These are phyloP conservation scores for Anas platyrhynchos DNA, from an alignment of 2,113 vertebrate genomes.

Conservation along the genomic window DNA sequence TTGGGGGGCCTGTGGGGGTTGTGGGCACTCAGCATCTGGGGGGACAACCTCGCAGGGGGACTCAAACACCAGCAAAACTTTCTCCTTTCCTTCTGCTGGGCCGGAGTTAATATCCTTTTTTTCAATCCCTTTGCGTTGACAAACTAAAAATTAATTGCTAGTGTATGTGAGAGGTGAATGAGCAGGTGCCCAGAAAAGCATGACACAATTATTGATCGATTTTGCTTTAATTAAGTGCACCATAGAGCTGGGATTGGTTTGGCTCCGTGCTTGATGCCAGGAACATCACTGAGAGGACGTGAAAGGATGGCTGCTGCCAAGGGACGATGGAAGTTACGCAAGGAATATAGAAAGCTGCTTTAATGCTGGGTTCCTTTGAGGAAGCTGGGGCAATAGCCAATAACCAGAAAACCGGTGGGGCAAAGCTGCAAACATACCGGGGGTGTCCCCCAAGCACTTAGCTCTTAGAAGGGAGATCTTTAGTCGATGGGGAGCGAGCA, in stretches of 20 bases:
- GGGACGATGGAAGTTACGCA: constrained; percentile 42
- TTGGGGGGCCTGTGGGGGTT: not conserved
- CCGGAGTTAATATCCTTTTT: constrained; percentile 38
- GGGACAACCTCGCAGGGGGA: not conserved
- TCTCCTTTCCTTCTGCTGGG: not conserved
- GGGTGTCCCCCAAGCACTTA: constrained; percentile 13
- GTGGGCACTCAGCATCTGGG: fast-evolving
- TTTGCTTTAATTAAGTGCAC: constrained; percentile 63
- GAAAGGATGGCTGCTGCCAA: constrained; percentile 32
- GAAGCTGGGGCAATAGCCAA: constrained; percentile 16
- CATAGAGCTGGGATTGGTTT: constrained; percentile 28
- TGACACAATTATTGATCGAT: constrained; percentile 50
- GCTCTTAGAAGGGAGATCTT: not conserved
- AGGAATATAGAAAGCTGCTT: constrained; percentile 52
- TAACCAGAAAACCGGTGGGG: constrained; percentile 39
- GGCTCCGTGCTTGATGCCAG: not conserved
- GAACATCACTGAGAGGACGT: not conserved
- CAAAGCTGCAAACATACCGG: not conserved
- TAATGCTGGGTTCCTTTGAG: constrained; percentile 39
- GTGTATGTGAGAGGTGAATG: constrained; percentile 40
- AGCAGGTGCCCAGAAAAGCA: constrained; percentile 48
- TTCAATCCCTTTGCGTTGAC: constrained; percentile 3
- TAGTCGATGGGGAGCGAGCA: not conserved
- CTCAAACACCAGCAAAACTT: not conserved
- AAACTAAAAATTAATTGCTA: constrained; percentile 62